Evolutionary conservation across 1,140 invertebrate genomes (phyloP).

Genomic region (Caenorhabditis elegans): DNA sequence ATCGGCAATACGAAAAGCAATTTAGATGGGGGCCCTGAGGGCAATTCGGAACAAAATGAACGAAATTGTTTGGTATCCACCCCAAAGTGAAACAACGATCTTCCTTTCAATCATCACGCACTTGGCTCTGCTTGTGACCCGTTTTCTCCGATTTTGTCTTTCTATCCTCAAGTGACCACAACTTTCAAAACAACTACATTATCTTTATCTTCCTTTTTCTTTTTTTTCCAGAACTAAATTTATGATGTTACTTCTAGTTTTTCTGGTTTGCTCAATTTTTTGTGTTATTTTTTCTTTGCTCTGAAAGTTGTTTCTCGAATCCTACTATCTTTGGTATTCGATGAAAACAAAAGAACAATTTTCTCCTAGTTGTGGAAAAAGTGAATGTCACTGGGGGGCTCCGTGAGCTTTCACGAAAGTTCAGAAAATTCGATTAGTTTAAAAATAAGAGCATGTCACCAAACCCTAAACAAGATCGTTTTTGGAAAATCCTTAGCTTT

Average conservation of each 20-base stretch:
- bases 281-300: neutral
- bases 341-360: neutral
- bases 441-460: constrained; percentile 22
- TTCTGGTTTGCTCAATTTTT: no score
- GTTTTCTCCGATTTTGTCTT: neutral
- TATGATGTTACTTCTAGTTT: neutral
- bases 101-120: neutral
- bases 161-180: neutral
- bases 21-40: constrained; percentile 21
- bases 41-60: constrained; percentile 33
- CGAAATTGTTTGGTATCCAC: constrained; percentile 29
- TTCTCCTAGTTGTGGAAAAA: neutral
- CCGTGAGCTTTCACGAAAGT: neutral
- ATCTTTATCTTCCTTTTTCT: neutral
- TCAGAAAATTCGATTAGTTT: constrained; percentile 23
- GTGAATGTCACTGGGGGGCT: neutral
- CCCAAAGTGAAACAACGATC: constrained; percentile 29
- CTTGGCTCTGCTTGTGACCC: neutral
- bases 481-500: no score
- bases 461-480: neutral
- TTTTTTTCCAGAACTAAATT: neutral
- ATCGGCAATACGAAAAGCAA: constrained; percentile 29
- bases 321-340: neutral
- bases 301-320: neutral
- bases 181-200: constrained; percentile 1